Conservation (phyloP, 1,140 invertebrate species). For the Drosophila nebulosa region DNA sequence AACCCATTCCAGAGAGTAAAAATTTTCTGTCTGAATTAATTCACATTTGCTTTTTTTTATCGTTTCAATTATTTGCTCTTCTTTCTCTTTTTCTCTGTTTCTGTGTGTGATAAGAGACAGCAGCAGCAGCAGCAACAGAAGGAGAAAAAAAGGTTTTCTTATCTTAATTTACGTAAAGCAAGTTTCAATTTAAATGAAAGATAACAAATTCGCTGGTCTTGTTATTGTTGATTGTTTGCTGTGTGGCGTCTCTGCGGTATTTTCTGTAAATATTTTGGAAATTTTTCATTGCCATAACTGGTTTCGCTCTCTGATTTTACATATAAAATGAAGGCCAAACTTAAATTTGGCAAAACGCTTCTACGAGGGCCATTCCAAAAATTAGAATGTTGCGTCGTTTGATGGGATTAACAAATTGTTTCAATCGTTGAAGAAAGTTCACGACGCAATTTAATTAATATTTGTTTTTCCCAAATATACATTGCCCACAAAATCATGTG, state of each 20-base stretch:
- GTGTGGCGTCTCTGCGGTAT: background rate
- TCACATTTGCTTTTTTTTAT: constrained; percentile 8
- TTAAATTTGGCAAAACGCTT: constrained; percentile 12
- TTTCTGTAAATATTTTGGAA: constrained; percentile 52
- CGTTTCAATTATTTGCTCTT: constrained; percentile 30
- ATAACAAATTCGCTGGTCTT: constrained; percentile 29
- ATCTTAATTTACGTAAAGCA: constrained; percentile 59
- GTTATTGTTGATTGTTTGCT: constrained; percentile 10
- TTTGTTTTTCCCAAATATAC: too few relatives aligned
- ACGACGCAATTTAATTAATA: background rate
- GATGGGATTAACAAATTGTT: too few relatives aligned
- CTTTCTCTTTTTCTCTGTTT: background rate
- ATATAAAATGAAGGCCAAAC: background rate
- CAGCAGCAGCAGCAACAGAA: background rate
- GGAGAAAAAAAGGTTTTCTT: constrained; percentile 25
- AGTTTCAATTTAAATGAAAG: constrained; percentile 59
- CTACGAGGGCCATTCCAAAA: background rate
- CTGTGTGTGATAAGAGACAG: constrained; percentile 38
- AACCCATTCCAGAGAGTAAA: background rate
- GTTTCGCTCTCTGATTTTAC: constrained; percentile 3
- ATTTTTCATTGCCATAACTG: constrained; percentile 22
- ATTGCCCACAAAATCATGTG: background rate
- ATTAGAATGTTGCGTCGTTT: background rate
- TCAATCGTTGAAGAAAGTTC: too few relatives aligned
- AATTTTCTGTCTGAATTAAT: background rate